Conservation (phyloP, 1,140 invertebrate genomes). For the Hormaphis cornu region DNA sequence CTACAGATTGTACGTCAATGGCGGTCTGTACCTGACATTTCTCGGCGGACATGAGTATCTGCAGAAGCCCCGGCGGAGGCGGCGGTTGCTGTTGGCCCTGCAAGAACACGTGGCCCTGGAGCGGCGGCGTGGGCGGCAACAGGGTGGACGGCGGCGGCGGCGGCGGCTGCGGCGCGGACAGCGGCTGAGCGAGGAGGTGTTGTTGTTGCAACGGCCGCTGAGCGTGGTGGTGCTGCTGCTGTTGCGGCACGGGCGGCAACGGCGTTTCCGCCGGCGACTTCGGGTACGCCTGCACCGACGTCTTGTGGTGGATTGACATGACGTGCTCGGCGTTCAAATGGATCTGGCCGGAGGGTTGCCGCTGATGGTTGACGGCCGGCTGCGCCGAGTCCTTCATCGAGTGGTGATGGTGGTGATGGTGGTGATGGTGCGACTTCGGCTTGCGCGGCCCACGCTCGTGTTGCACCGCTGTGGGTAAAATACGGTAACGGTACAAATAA, state of each 20-base stretch:
- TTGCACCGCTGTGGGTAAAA: slow-evolving; percentile 93
- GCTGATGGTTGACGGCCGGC: neutral
- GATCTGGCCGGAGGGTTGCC: neutral
- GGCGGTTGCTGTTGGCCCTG: slow-evolving; percentile 47
- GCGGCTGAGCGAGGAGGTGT: too few relatives aligned
- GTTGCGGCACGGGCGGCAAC: slow-evolving; percentile 33
- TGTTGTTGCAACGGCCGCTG: too few relatives aligned
- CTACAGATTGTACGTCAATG: too few relatives aligned
- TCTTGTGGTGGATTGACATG: slow-evolving; percentile 1
- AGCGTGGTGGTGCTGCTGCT: slow-evolving; percentile 39
- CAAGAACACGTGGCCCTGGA: slow-evolving; percentile 45
- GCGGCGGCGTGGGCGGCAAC: slow-evolving; percentile 39
- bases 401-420: slow-evolving; percentile 18
- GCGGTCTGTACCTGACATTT: slow-evolving; percentile 81
- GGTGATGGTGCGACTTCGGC: slow-evolving; percentile 57
- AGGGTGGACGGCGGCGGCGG: slow-evolving; percentile 39
- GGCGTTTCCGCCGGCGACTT: neutral
- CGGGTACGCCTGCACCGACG: neutral
- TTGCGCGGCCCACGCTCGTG: slow-evolving; percentile 92
- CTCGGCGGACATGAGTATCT: slow-evolving; percentile 77
- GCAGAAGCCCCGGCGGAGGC: slow-evolving; percentile 57
- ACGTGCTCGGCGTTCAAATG: neutral
- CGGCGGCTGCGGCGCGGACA: slow-evolving; percentile 39
- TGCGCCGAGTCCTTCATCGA: neutral
- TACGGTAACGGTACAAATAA: too few relatives aligned